Base-by-base conservation (phyloP, 2,797 vertebrate genomes). In the Emys orbicularis region DNA sequence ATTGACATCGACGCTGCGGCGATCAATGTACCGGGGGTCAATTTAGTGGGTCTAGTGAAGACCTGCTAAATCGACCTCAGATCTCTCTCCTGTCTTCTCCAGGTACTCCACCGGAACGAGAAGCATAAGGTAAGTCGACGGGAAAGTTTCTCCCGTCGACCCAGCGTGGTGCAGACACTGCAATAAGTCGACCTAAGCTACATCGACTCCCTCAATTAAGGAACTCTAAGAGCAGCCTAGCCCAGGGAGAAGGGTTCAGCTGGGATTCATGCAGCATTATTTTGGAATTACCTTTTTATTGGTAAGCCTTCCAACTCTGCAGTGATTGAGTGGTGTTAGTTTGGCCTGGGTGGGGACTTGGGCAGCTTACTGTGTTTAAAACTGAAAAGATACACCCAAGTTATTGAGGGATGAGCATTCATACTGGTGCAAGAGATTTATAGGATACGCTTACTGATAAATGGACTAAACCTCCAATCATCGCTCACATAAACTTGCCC, bases 381-480 rank as follows among this genome's bases (percentile, higher is more conserved):
- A 31, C 57, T 50, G 1, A 49, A 77, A 92, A 79, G 9, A 56
- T 44, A 44, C 3, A 21, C 47, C 83, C 41, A 68, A 21, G 65
- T 37, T n/a, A 68, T 37, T 68, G n/a, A 68, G 18, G 34, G 16
- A 68, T 76, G 72, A 76, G 41, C 41, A 74, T 57, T 90, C 87
- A 49, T 2, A 59, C 37, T 1, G 2, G 10, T 23, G 25, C 5
- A 56, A 84, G 4, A 84, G 23, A 86, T 16, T 81, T 86, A 59
- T 11, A 59, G 27, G 57, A 27, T 83, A 5, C n/a, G 41, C 13
- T 68, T 90, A 27, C 5, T 85, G 34, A 2, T 56, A 57, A 56
- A 7, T 56, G 8, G 6, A 56, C 81, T 89, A 83, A 90, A 79
- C 13, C 1, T 1, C 3, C 37, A 1, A 0, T 47, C 81, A 56